These are phyloP conservation scores for Cheilosia soror DNA, from an alignment of 2,888 invertebrate genomes.

Conservation along the genomic window DNA sequence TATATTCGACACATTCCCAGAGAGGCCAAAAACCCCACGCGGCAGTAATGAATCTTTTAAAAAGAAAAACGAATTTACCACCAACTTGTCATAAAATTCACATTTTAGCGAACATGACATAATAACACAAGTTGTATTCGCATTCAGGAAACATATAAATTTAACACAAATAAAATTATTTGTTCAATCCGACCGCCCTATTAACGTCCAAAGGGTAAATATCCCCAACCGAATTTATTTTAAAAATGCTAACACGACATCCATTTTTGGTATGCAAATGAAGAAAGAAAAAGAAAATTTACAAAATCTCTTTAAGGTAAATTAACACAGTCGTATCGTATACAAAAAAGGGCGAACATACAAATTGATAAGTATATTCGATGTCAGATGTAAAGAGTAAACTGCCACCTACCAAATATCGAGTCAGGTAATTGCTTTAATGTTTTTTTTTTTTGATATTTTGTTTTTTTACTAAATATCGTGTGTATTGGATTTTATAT, in stretches of 20 bases:
- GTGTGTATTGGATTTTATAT: constrained; percentile 47
- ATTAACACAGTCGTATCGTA: not conserved
- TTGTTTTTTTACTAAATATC: constrained; percentile 7
- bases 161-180: not conserved
- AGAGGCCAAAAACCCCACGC: not conserved
- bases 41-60: not conserved
- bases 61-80: no score
- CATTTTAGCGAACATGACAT: not conserved
- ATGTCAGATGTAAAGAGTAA: not conserved
- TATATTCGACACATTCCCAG: not conserved
- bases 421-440: not conserved
- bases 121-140: not conserved
- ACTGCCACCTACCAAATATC: not conserved
- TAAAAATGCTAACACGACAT: no score
- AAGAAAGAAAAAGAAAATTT: not conserved
- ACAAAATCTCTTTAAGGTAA: not conserved
- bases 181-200: not conserved
- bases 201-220: not conserved
- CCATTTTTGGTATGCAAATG: not conserved
- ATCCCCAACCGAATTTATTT: not conserved
- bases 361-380: not conserved
- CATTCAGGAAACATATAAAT: not conserved
- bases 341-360: not conserved
- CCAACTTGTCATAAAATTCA: no score
- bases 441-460: not conserved